phyloP scores from a whole-genome alignment of 2,113 vertebrate genomes.

The Lepidiolamprologus cunningtoni region DNA sequence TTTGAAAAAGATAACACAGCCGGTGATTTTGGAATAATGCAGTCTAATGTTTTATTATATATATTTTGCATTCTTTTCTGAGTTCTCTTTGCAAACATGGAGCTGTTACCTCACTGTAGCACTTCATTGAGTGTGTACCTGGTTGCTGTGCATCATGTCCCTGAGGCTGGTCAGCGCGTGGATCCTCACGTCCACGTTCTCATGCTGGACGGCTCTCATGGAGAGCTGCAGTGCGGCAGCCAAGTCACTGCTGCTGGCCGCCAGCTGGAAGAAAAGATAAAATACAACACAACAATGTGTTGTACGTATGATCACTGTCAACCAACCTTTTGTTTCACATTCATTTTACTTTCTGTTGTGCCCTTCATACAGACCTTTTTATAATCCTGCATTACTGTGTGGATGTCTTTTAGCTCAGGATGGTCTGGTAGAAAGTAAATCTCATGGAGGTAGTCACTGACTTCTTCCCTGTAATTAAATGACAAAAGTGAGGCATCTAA shows the following conservation, averaged over 20 bases:
- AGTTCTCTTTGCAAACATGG: background rate
- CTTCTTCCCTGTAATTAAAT: conserved; percentile 75
- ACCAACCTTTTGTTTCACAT: background rate
- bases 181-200: conserved; percentile 93
- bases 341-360: background rate
- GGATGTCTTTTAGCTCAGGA: conserved; percentile 87
- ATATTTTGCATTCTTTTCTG: background rate
- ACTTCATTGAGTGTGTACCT: conserved; percentile 68
- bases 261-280: conserved; percentile 70
- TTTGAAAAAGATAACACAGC: background rate
- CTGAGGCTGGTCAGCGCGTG: conserved; percentile 93
- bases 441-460: conserved; percentile 95
- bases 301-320: background rate
- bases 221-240: conserved; percentile 84
- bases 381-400: conserved; percentile 87
- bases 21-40: background rate
- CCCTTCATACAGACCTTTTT: conserved; percentile 77
- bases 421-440: conserved; percentile 96
- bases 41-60: background rate
- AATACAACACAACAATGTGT: background rate
- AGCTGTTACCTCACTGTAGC: background rate
- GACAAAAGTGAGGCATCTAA: background rate
- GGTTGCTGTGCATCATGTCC: conserved; percentile 89
- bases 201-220: conserved; percentile 93
- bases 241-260: conserved; percentile 85